phyloP scores from a whole-genome alignment of 35 echinoderm and acorn worm genomes.

The Eucidaris tribuloides region DNA sequence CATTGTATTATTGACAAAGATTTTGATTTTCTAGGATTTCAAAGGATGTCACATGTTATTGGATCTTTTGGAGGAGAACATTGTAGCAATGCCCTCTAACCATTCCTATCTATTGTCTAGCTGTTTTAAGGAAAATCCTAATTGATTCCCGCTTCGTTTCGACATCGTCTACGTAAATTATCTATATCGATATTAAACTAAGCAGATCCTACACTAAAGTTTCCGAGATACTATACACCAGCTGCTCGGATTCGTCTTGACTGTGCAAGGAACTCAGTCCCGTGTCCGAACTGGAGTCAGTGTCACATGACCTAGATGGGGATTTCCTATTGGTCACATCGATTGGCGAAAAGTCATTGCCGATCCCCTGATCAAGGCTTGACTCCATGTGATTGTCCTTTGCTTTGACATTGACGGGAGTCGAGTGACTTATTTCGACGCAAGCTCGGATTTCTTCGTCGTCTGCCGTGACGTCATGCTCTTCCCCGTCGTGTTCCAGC shows the following conservation, averaged over 20 bases:
- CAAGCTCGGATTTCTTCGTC: slow-evolving; percentile 6
- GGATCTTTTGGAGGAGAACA: no score
- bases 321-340: slow-evolving; percentile 6
- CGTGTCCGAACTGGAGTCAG: slow-evolving; percentile 74
- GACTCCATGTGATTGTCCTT: slow-evolving; percentile 27
- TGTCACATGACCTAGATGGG: not conserved
- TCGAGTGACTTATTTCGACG: slow-evolving; percentile 4
- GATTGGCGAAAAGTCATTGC: slow-evolving; percentile 1
- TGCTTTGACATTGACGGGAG: not conserved
- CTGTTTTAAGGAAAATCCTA: no score
- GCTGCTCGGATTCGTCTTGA: slow-evolving; percentile 39
- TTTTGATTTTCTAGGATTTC: no score
- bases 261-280: slow-evolving; percentile 69
- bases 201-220: slow-evolving; percentile 11
- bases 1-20: no score
- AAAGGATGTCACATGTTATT: no score
- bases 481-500: not conserved
- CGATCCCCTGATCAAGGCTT: slow-evolving; percentile 14
- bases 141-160: no score
- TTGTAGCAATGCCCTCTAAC: no score
- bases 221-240: slow-evolving; percentile 16
- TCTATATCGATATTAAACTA: no score
- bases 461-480: not conserved
- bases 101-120: no score
- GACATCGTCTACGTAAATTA: no score